Base-by-base conservation (phyloP, 2,797 vertebrate genomes). In the Semaprochilodus insignis region DNA sequence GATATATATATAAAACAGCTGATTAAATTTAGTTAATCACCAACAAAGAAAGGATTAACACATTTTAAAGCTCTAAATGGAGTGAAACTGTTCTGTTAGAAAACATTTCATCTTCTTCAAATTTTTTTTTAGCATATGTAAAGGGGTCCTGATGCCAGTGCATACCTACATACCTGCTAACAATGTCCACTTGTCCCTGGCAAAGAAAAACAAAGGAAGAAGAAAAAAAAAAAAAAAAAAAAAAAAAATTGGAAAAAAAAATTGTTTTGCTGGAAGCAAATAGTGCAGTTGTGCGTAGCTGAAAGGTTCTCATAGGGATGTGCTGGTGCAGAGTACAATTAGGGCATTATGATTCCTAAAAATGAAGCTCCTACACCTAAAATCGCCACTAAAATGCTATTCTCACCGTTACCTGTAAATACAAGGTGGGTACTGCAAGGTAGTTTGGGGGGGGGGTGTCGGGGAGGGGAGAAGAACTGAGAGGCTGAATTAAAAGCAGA, bases 81-180 rank as follows among this genome's bases (percentile, higher is more conserved):
- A 34, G 52, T 55, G 3, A 70, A 55, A 25, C 19, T 66, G 63
- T 21, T 55, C 67, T 65, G 40, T 79, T 79, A 69, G 60, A 67
- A 25, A 74, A 79, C 52, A 69, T 10, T 60, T 44, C 5, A 8
- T 44, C 8, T 6, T 48, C 10, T 48, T 48, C 8, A 48, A 48
- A 10, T 13, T 48, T 48, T 48, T 48, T 11, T 48, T 48, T 48
- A 11, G 1, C 10, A 11, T 48, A 11, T 48, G 8, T 11, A 48
- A 48, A 48, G 59, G 72, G 52, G 40, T 80, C n/a, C 57, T 23
- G 59, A 84, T 77, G 73, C 82, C 82, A 84, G 82, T 84, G 82
- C 82, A 84, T 84, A 67, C 66, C 82, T 84, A 84, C 82, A 84
- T 80, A 80, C 82, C 82, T 84, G 82, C 76, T 69, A 75, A 75